These are phyloP conservation scores for Macrochelys suwanniensis DNA, from an alignment of 2,797 vertebrate genomes.

Conservation along the genomic window DNA sequence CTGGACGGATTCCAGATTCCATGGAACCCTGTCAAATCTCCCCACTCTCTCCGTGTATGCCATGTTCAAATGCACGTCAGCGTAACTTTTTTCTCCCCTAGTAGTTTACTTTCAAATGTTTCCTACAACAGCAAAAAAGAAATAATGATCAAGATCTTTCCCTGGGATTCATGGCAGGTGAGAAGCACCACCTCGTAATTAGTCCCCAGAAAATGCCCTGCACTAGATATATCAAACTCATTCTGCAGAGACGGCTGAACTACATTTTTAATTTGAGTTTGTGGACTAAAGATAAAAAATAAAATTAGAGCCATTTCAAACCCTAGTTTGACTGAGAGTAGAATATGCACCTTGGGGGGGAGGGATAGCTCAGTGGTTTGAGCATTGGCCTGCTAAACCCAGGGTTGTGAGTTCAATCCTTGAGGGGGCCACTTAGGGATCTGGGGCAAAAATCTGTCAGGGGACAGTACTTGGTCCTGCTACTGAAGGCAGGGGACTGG, in stretches of 20 bases:
- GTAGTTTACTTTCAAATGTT: slow-evolving; percentile 14
- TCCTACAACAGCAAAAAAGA: slow-evolving; percentile 26
- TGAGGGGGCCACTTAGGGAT: too few relatives aligned
- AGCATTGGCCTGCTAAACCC: too few relatives aligned
- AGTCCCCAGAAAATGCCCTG: neutral
- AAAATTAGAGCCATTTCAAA: neutral
- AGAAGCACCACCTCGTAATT: neutral
- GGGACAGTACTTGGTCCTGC: too few relatives aligned
- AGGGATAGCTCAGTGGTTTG: too few relatives aligned
- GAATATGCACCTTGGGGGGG: neutral
- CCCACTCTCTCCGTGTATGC: neutral
- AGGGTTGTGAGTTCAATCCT: too few relatives aligned
- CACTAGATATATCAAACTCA: neutral
- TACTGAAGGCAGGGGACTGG: too few relatives aligned
- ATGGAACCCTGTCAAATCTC: rapidly evolving
- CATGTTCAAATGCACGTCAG: neutral
- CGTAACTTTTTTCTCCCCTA: slow-evolving; percentile 10
- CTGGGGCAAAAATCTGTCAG: too few relatives aligned
- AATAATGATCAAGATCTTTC: slow-evolving; percentile 4
- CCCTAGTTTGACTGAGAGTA: neutral
- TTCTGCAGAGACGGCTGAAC: neutral
- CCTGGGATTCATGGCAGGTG: neutral
- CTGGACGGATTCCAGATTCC: neutral
- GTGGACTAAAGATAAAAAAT: neutral
- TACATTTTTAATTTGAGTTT: slow-evolving; percentile 25